Conservation (phyloP, 2,797 vertebrate species). For the Nannoperca australis region DNA sequence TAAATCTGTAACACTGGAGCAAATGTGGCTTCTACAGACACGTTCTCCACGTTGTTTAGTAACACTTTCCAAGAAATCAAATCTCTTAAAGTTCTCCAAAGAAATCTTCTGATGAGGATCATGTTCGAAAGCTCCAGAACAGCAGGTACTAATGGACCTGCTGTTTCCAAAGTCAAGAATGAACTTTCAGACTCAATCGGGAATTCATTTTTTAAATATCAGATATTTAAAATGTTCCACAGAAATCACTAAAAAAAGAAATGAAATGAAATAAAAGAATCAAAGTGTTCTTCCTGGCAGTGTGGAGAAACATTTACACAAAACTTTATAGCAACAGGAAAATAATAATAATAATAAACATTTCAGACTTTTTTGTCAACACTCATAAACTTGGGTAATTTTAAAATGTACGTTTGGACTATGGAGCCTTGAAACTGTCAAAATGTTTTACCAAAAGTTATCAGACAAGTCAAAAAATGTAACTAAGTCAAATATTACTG, state of each 20-base stretch:
- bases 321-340: neutral
- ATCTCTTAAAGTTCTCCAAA: no score
- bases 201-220: neutral
- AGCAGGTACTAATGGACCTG: neutral
- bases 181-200: no score
- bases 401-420: neutral
- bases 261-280: neutral
- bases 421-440: neutral
- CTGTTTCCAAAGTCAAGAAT: neutral
- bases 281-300: neutral
- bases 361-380: no score
- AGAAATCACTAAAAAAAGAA: no score
- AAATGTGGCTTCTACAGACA: neutral
- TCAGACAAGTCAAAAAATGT: neutral
- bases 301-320: neutral
- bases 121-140: neutral
- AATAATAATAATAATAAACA: neutral
- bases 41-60: neutral
- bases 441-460: neutral
- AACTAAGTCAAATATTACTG: neutral
- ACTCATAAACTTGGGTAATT: neutral
- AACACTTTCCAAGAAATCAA: no score
- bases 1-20: neutral
- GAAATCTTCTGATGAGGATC: no score
- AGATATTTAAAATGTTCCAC: neutral